These are phyloP conservation scores for Cottus gobio DNA, from an alignment of 2,113 vertebrate genomes.

Conservation along the genomic window DNA sequence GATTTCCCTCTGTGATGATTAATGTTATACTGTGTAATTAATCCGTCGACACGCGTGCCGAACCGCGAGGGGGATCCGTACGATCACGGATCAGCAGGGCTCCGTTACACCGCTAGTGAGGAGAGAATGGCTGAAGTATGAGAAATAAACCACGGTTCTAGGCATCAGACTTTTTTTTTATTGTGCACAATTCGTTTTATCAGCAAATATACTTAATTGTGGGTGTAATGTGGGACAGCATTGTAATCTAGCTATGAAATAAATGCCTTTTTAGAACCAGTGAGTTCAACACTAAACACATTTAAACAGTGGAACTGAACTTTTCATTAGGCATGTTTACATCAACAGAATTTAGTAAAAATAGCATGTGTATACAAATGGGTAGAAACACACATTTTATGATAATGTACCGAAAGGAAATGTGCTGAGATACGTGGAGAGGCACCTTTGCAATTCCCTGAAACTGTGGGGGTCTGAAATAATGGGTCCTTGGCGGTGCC, in stretches of 20 bases:
- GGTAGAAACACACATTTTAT: conserved; percentile 67
- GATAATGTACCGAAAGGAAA: conserved; percentile 64
- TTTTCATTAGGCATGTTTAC: conserved; percentile 14
- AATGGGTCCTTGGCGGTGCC: conserved; percentile 78
- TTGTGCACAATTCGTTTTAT: not conserved
- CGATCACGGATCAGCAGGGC: no score
- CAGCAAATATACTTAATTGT: not conserved
- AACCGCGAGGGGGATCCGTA: no score
- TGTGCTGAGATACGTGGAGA: conserved; percentile 71
- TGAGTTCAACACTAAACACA: not conserved
- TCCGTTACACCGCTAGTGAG: no score
- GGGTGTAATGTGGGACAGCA: not conserved
- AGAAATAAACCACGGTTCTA: no score
- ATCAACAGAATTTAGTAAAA: not conserved
- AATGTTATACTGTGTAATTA: no score
- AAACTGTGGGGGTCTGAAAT: conserved; percentile 83
- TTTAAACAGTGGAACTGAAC: not conserved
- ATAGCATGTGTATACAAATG: conserved; percentile 12
- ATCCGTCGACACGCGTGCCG: no score
- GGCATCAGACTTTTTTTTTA: not conserved
- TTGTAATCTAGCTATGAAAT: not conserved
- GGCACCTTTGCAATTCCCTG: conserved; percentile 79
- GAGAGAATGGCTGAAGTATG: no score
- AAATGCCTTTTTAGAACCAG: not conserved
- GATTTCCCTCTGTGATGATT: no score